Percentiles rank a stretch among this genome's conserved stretches.
These are phyloP conservation scores for Odontomachus brunneus DNA, from an alignment of 1,140 invertebrate species.

Conservation along the genomic window DNA sequence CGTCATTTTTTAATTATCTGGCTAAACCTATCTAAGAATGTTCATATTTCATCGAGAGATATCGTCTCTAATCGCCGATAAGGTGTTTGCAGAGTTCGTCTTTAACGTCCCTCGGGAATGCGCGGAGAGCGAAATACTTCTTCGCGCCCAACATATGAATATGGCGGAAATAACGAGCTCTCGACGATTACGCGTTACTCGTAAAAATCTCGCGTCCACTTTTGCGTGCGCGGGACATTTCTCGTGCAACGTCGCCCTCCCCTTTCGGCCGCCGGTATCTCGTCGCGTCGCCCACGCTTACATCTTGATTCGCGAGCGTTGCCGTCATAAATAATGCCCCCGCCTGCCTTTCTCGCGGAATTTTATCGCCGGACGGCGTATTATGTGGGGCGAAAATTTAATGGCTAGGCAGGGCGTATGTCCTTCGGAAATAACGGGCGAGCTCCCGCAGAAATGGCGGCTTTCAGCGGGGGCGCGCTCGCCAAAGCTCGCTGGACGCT, in stretches of 20 bases:
- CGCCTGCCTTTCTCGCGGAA: conserved; percentile 36
- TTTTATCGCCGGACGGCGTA: conserved; percentile 65
- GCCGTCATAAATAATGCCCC: conserved; percentile 68
- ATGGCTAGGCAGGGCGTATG: conserved; percentile 53
- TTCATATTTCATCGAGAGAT: too few relatives aligned
- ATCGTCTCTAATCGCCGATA: too few relatives aligned
- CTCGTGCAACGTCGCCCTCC: not conserved
- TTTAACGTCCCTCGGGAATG: too few relatives aligned
- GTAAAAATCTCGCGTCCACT: not conserved
- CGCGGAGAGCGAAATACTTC: too few relatives aligned
- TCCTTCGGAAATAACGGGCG: conserved; percentile 54
- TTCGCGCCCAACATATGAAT: not conserved
- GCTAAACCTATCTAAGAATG: too few relatives aligned
- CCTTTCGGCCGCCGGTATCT: conserved; percentile 11
- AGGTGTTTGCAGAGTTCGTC: too few relatives aligned
- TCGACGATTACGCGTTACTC: not conserved
- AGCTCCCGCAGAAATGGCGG: conserved; percentile 13
- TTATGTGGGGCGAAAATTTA: conserved; percentile 73
- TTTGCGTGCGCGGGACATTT: conserved; percentile 51
- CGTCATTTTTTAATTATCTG: too few relatives aligned
- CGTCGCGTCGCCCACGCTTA: conserved; percentile 72
- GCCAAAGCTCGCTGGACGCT: too few relatives aligned
- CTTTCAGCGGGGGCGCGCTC: not conserved
- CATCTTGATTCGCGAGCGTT: conserved; percentile 74
- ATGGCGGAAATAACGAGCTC: not conserved